A percentile compares a stretch with the other conserved stretches of the same genome.
Conservation (phyloP, 2,797 vertebrate genomes). For the Sylvilagus floridanus region DNA sequence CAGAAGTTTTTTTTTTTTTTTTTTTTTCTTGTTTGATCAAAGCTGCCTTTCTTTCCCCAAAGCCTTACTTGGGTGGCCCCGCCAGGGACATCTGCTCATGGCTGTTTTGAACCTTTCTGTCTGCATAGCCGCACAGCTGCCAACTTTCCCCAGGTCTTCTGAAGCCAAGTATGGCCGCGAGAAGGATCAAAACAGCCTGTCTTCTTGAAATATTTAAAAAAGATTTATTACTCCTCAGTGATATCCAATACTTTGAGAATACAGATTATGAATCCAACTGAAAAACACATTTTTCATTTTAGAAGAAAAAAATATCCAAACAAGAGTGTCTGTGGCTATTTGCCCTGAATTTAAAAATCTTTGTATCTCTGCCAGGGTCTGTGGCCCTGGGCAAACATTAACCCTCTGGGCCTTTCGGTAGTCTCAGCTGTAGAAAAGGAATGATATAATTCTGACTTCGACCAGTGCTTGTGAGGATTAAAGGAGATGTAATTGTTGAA, state of each 20-base stretch:
- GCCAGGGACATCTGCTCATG: neutral
- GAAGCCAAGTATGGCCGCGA: neutral
- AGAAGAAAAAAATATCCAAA: slow-evolving; percentile 1
- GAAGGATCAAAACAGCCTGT: slow-evolving; percentile 15
- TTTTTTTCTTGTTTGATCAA: slow-evolving; percentile 53
- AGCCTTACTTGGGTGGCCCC: slow-evolving; percentile 57
- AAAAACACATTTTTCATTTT: slow-evolving; percentile 58
- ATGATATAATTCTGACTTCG: neutral
- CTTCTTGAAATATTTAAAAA: slow-evolving; percentile 11
- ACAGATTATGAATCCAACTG: slow-evolving; percentile 51
- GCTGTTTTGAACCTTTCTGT: neutral
- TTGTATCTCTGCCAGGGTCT: neutral
- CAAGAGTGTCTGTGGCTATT: neutral
- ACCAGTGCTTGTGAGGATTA: neutral
- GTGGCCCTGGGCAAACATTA: neutral
- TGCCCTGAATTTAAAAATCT: neutral
- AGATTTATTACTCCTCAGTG: slow-evolving; percentile 25
- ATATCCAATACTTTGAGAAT: slow-evolving; percentile 49
- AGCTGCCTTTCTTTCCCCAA: slow-evolving; percentile 32
- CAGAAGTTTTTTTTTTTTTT: neutral
- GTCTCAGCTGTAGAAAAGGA: neutral
- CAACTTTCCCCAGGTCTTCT: slow-evolving; percentile 40
- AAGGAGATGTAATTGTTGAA: neutral
- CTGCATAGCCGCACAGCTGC: neutral
- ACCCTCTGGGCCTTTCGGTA: neutral